A percentile compares a stretch with the other conserved stretches of the same genome.
Conservation (phyloP, 1,140 invertebrate genomes). For the Pseudomyrmex gracilis region DNA sequence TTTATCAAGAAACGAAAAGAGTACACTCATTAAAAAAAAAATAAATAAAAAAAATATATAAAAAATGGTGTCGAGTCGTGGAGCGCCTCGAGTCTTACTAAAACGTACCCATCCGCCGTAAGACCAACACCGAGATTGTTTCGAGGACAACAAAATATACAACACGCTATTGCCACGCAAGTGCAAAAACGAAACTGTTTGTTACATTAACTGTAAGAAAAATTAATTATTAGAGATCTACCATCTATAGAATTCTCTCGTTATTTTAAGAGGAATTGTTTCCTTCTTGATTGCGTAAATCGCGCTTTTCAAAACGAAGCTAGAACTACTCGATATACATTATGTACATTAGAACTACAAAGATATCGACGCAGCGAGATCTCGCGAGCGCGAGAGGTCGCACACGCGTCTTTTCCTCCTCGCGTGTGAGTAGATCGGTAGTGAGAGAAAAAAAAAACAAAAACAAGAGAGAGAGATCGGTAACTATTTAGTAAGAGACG, state of each 20-base stretch:
- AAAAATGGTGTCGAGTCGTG: conserved; percentile 75
- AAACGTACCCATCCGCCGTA: conserved; percentile 73
- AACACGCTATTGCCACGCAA: too few species aligned
- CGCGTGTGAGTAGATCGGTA: not conserved
- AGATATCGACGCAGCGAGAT: not conserved
- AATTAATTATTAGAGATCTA: too few species aligned
- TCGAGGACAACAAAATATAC: not conserved
- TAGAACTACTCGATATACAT: too few species aligned
- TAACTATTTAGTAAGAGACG: conserved; percentile 83
- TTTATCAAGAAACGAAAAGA: conserved; percentile 72
- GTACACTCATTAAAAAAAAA: conserved; percentile 77
- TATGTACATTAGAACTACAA: not conserved
- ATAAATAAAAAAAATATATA: too few species aligned
- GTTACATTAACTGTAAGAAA: too few species aligned
- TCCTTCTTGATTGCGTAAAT: not conserved
- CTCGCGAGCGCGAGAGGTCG: not conserved
- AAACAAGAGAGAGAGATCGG: conserved; percentile 54
- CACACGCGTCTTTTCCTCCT: conserved; percentile 1
- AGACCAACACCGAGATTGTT: not conserved
- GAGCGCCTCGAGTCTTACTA: conserved; percentile 81
- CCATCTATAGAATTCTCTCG: too few species aligned
- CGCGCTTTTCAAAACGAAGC: too few species aligned
- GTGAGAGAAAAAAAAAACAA: not conserved
- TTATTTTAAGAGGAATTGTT: not conserved
- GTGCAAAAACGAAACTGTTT: too few species aligned